Conservation (phyloP, 2,797 vertebrate genomes). For the Pristis pectinata region DNA sequence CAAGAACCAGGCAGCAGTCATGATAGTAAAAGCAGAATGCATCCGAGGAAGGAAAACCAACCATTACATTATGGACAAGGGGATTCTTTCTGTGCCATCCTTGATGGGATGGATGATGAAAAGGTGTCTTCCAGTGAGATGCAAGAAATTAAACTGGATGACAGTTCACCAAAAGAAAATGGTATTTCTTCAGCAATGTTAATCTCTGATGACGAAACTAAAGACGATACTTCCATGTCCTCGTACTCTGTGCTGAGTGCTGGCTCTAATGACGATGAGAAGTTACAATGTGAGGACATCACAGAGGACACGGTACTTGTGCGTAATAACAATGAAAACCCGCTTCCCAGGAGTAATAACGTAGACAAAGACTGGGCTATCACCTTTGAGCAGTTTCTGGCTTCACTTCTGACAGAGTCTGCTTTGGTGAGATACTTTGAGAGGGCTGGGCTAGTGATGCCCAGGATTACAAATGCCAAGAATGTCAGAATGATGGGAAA, state of each 20-base stretch:
- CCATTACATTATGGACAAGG: slow-evolving; percentile 47
- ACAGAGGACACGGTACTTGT: slow-evolving; percentile 90
- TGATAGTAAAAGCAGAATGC: slow-evolving; percentile 39
- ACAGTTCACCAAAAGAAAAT: slow-evolving; percentile 79
- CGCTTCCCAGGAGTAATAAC: slow-evolving; percentile 73
- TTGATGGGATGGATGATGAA: slow-evolving; percentile 45
- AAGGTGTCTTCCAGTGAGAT: slow-evolving; percentile 58
- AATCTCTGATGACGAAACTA: slow-evolving; percentile 87
- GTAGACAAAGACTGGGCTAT: slow-evolving; percentile 94
- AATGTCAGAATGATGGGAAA: slow-evolving; percentile 78
- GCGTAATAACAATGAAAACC: slow-evolving; percentile 51
- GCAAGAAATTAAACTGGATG: slow-evolving; percentile 91
- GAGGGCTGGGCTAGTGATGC: slow-evolving; percentile 80
- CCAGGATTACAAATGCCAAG: slow-evolving; percentile 82
- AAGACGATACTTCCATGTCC: slow-evolving; percentile 93
- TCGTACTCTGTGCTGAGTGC: slow-evolving; percentile 94
- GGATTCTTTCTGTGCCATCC: slow-evolving; percentile 49
- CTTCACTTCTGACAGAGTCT: slow-evolving; percentile 88
- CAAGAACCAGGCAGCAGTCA: slow-evolving; percentile 47
- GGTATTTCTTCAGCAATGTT: slow-evolving; percentile 83
- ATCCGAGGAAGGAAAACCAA: slow-evolving; percentile 55
- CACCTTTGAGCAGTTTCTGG: slow-evolving; percentile 93
- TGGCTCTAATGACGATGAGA: slow-evolving; percentile 87
- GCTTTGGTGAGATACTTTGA: slow-evolving; percentile 90
- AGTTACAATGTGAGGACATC: slow-evolving; percentile 93